Percentiles rank a stretch among this genome's conserved stretches.
phyloP scores from a whole-genome alignment of 2,113 vertebrate genomes.

The Pterocles gutturalis region DNA sequence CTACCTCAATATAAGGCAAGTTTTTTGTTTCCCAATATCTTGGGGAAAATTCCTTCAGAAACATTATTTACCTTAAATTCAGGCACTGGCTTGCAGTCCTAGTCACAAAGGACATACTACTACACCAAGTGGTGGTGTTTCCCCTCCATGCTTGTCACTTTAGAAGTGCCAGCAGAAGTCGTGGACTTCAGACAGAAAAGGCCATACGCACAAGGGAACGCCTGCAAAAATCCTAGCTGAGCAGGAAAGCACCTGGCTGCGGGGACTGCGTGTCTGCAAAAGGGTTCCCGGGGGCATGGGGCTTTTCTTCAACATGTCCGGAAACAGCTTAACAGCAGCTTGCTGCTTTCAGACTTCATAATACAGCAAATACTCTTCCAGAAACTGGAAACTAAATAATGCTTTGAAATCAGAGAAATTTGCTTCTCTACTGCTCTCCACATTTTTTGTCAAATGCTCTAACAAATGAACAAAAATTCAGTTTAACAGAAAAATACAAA shows the following conservation, averaged over 20 bases:
- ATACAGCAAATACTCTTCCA: background rate
- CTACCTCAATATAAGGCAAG: background rate
- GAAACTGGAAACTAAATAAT: background rate
- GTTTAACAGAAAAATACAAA: background rate
- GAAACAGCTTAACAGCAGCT: background rate
- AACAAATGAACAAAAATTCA: background rate
- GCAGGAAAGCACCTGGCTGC: background rate
- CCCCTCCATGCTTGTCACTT: background rate
- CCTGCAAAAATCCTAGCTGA: background rate
- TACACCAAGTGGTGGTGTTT: background rate
- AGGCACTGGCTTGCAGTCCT: background rate
- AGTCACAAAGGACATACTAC: background rate
- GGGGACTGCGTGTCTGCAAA: background rate
- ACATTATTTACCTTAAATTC: background rate
- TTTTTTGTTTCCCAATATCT: background rate
- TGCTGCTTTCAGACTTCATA: background rate
- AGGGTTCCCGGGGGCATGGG: rapidly evolving
- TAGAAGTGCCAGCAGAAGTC: background rate
- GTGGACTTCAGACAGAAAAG: background rate
- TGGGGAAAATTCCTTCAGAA: background rate
- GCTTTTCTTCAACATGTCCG: background rate
- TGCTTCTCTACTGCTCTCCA: background rate
- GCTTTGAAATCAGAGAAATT: background rate
- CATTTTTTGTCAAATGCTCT: background rate
- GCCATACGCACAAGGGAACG: background rate